Conservation (phyloP, 1,140 invertebrate genomes). For the Drosophila bifasciata region DNA sequence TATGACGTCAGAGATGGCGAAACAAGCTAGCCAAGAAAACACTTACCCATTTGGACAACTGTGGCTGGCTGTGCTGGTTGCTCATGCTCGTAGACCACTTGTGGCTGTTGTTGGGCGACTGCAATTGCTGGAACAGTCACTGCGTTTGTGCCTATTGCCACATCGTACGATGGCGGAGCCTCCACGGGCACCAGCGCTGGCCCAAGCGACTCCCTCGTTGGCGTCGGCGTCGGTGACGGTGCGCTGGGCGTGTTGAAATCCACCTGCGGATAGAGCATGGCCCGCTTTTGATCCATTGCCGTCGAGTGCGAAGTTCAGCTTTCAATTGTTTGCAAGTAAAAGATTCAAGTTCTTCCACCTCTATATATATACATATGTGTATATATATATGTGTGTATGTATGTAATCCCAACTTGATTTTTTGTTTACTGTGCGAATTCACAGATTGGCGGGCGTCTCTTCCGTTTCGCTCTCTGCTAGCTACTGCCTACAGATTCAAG, state of each 20-base stretch:
- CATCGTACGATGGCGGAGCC: conserved; percentile 77
- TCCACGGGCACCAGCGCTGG: conserved; percentile 47
- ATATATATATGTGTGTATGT: conserved; percentile 1
- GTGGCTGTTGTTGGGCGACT: conserved; percentile 27
- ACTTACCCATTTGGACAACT: conserved; percentile 54
- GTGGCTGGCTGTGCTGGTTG: conserved; percentile 51
- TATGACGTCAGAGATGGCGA: conserved; percentile 23
- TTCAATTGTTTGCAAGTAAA: conserved; percentile 35
- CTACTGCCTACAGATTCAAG: conserved; percentile 52
- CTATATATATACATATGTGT: neutral
- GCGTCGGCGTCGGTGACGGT: conserved; percentile 43
- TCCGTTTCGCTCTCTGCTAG: conserved; percentile 46
- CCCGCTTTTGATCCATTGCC: conserved; percentile 76
- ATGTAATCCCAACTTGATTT: conserved; percentile 1
- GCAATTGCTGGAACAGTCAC: conserved; percentile 49
- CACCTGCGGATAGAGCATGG: conserved; percentile 78
- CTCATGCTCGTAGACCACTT: conserved; percentile 38
- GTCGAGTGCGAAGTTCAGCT: conserved; percentile 59
- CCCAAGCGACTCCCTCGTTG: conserved; percentile 23
- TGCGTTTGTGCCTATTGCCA: conserved; percentile 33
- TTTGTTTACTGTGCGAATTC: conserved; percentile 64
- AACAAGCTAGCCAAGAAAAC: neutral
- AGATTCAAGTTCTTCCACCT: conserved; percentile 28
- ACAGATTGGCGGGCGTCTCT: conserved; percentile 31
- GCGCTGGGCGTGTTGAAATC: conserved; percentile 59